Evolutionary conservation across 2,888 invertebrate species (phyloP).

Genomic region (Drosophila yooni): DNA sequence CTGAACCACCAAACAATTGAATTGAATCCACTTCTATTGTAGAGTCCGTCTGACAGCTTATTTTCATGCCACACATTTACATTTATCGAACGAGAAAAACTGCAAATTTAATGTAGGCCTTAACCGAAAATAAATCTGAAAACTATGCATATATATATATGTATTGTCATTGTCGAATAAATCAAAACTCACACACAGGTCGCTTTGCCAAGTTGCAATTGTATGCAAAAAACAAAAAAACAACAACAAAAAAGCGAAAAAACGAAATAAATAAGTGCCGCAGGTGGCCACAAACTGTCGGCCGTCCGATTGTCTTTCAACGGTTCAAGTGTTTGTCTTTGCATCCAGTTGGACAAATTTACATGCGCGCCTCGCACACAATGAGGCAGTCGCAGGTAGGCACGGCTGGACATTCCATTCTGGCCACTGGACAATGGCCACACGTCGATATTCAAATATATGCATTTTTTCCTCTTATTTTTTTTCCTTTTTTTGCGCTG

Average conservation of each 20-base stretch:
- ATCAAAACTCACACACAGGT: constrained; percentile 67
- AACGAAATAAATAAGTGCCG: constrained; percentile 56
- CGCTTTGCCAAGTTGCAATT: constrained; percentile 53
- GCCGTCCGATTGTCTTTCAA: constrained; percentile 39
- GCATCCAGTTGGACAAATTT: constrained; percentile 77
- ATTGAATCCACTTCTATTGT: constrained; percentile 12
- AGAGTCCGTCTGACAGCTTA: constrained; percentile 29
- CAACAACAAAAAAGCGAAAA: constrained; percentile 19
- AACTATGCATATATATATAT: constrained; percentile 46
- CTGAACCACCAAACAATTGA: constrained; percentile 24
- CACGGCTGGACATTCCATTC: constrained; percentile 36
- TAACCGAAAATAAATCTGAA: constrained; percentile 36
- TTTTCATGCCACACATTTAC: constrained; percentile 20
- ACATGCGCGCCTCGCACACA: constrained; percentile 75
- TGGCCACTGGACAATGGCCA: constrained; percentile 59
- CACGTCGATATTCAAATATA: constrained; percentile 78
- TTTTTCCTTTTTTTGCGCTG: constrained; percentile 12
- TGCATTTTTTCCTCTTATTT: constrained; percentile 31
- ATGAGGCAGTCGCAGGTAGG: constrained; percentile 52
- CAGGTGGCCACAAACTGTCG: constrained; percentile 72
- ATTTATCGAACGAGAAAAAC: constrained; percentile 27
- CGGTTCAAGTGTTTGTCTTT: constrained; percentile 77
- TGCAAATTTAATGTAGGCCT: constrained; percentile 39
- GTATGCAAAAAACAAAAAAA: constrained; percentile 68
- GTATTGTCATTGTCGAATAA: constrained; percentile 66